phyloP scores from a whole-genome alignment of 2,888 invertebrate genomes.

The Sesia bembeciformis region DNA sequence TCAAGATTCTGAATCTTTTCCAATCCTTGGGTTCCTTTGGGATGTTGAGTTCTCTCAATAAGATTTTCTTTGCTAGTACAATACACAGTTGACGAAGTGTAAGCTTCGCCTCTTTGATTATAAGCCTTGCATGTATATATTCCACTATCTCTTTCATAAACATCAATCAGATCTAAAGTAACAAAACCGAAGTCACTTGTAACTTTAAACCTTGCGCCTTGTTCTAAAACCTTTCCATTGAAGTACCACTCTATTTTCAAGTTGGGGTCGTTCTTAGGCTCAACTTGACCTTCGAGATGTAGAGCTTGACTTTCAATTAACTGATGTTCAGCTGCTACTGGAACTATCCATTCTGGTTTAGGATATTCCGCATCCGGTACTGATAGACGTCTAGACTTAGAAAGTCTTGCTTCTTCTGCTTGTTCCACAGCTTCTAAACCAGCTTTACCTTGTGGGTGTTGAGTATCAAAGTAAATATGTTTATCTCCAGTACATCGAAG shows the following conservation, averaged over 20 bases:
- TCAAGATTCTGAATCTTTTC: constrained; percentile 94
- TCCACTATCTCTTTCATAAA: constrained; percentile 94
- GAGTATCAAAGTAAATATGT: constrained; percentile 89
- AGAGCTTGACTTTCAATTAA: constrained; percentile 88
- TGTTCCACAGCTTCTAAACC: constrained; percentile 92
- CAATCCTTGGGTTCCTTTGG: constrained; percentile 94
- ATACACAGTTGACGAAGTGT: constrained; percentile 91
- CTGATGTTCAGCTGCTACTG: constrained; percentile 85
- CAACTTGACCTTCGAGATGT: constrained; percentile 95
- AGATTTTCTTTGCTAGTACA: constrained; percentile 87
- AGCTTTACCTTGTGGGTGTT: constrained; percentile 94
- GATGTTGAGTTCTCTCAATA: constrained; percentile 93
- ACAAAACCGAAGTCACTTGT: constrained; percentile 98
- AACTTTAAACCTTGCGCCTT: constrained; percentile 92
- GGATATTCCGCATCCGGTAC: constrained; percentile 85
- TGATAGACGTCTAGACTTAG: constrained; percentile 79
- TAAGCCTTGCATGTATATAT: constrained; percentile 94
- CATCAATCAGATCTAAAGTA: constrained; percentile 92
- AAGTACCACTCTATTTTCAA: constrained; percentile 95
- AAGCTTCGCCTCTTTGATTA: constrained; percentile 92
- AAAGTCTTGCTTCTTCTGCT: constrained; percentile 87
- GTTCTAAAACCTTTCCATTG: constrained; percentile 90
- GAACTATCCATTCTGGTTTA: constrained; percentile 90
- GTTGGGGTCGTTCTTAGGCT: constrained; percentile 94
- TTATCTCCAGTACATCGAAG: constrained; percentile 87